Evolutionary conservation across 2,113 vertebrate genomes (phyloP).

Genomic region (Lophura nycthemera): DNA sequence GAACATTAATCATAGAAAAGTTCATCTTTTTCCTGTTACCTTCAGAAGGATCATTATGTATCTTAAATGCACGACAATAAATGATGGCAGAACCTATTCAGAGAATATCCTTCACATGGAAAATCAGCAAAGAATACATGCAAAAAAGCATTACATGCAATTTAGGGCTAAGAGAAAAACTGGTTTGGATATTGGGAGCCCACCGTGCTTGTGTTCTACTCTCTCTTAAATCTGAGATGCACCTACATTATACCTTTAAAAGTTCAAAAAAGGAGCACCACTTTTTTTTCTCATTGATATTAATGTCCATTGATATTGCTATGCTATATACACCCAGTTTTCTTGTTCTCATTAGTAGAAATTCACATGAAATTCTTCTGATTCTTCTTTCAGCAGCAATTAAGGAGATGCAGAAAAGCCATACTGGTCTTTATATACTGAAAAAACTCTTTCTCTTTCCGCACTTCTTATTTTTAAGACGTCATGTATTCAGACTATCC

Average conservation of each 20-base stretch:
- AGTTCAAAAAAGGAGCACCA: background rate
- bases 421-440: background rate
- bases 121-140: background rate
- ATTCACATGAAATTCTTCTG: background rate
- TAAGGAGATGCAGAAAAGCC: background rate
- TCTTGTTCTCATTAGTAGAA: background rate
- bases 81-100: background rate
- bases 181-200: background rate
- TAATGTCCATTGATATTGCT: background rate
- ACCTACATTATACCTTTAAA: background rate
- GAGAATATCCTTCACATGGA: background rate
- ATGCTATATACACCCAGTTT: background rate
- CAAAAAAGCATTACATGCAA: background rate
- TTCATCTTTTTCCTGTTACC: background rate
- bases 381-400: background rate
- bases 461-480: background rate
- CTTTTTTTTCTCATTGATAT: accelerated
- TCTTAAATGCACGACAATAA: background rate
- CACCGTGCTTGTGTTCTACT: background rate
- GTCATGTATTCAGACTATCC: background rate
- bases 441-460: background rate
- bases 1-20: background rate
- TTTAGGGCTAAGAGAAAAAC: background rate
- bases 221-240: background rate
- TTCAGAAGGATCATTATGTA: background rate